Evolutionary conservation across 2,888 invertebrate genomes (phyloP), one percentile per base, ranked within the genome.

Genomic region (Meta bourneti): DNA sequence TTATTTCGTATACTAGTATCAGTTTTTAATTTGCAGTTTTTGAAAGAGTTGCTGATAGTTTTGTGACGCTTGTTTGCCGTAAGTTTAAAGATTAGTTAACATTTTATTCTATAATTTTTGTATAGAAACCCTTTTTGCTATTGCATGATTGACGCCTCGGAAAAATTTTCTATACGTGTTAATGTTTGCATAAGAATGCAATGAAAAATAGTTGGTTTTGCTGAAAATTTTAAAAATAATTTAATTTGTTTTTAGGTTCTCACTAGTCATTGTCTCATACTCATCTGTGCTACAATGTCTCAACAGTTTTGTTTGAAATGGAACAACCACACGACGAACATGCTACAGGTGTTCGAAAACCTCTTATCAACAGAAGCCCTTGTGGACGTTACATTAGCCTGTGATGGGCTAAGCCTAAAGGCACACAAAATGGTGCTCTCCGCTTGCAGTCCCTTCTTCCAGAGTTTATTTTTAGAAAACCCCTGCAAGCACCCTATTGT

Each of bases 401-500:
- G 98, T 95, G 98, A 98, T 94, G 98, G 98, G 6, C 97, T 97
- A 94, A 97, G 97, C 94, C 96, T 98, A 94, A 98, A 98, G 95
- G 98, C 98, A 90, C 98, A 98, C 96, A 98, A 98, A 95, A 97
- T 98, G 96, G 98, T 98, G 83, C 95, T 98, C 92, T 98, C 98
- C 83, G 98, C 98, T 92, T 98, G 98, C 96, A 98, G 98, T 94
- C 98, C 98, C 71, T 98, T 98, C 95, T 98, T 98, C 95, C 98
- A 98, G 95, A 96, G 97, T 83, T 96, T 98, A 93, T 97, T 98
- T 95, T 97, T 97, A 95, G 98, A 98, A 94, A 98, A 98, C 95
- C 98, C 98, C 89, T 98, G 98, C 95, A 97, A 97, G 95, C 98
- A 98, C 95, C 98, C 98, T 89, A 98, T 98, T 94, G 97, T 98